These are phyloP conservation scores for Acanthis flammea DNA, from an alignment of 2,797 vertebrate genomes.

Conservation along the genomic window DNA sequence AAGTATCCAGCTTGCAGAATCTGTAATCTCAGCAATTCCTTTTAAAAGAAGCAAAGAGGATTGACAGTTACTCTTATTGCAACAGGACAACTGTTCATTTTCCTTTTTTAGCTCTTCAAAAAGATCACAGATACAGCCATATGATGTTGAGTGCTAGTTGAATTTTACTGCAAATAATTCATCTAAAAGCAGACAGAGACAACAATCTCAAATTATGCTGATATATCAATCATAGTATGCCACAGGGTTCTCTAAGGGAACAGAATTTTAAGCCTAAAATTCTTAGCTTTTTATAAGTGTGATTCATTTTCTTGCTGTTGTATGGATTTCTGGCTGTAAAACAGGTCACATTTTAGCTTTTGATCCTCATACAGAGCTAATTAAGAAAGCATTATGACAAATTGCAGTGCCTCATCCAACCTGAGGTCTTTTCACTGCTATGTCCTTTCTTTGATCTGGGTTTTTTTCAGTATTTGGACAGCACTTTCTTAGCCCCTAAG, in stretches of 20 bases:
- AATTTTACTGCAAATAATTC: conserved; percentile 5
- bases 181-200: not conserved
- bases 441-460: not conserved
- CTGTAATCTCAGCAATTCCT: not conserved
- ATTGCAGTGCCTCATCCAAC: not conserved
- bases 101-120: not conserved
- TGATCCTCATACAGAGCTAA: not conserved
- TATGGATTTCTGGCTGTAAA: not conserved
- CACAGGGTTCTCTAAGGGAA: not conserved
- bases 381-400: not conserved
- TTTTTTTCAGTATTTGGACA: not conserved
- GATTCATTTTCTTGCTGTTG: not conserved
- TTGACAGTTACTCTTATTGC: not conserved
- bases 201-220: not conserved
- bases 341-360: not conserved
- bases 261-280: not conserved
- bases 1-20: not conserved
- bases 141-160: not conserved
- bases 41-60: not conserved
- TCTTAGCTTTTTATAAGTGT: not conserved
- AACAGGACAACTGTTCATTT: not conserved
- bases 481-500: not conserved
- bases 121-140: not conserved
- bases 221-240: not conserved
- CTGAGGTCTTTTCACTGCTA: not conserved